phyloP scores from a whole-genome alignment of 2,113 vertebrate genomes.

The Tringa solitaria region DNA sequence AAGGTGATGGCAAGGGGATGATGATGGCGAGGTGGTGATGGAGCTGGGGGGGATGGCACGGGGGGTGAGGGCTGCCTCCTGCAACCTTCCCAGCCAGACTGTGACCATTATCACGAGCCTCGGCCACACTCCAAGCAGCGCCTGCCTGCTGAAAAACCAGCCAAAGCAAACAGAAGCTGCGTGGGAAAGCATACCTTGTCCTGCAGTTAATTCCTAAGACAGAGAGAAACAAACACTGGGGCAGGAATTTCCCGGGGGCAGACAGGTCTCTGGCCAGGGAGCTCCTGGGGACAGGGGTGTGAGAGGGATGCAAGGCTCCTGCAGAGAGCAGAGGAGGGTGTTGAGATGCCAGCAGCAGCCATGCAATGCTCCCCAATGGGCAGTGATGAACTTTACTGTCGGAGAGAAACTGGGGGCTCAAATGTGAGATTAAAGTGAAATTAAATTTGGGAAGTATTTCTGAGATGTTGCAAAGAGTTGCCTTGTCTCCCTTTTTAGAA shows the following conservation, averaged over 20 bases:
- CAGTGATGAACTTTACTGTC: background rate
- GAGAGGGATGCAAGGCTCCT: background rate
- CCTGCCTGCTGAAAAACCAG: background rate
- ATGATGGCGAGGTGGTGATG: background rate
- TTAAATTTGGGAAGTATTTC: background rate
- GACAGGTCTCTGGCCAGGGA: background rate
- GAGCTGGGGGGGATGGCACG: too few relatives aligned
- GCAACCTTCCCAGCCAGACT: rapidly evolving
- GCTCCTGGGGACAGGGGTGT: background rate
- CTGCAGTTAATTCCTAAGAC: background rate
- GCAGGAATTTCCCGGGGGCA: rapidly evolving
- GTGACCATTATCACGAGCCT: rapidly evolving
- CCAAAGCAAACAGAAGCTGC: background rate
- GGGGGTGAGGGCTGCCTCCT: background rate
- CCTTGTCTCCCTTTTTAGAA: background rate
- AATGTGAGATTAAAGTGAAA: background rate
- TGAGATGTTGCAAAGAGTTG: background rate
- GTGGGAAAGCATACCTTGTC: background rate
- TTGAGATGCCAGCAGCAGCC: background rate
- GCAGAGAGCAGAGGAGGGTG: background rate
- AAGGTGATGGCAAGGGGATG: background rate
- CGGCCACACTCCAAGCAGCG: rapidly evolving
- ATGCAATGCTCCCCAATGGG: rapidly evolving
- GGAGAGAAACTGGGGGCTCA: background rate
- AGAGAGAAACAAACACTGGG: background rate